These are phyloP conservation scores for Epizoanthus ramosus DNA, from an alignment of 92 coral and sea anemone species.

Conservation along the genomic window DNA sequence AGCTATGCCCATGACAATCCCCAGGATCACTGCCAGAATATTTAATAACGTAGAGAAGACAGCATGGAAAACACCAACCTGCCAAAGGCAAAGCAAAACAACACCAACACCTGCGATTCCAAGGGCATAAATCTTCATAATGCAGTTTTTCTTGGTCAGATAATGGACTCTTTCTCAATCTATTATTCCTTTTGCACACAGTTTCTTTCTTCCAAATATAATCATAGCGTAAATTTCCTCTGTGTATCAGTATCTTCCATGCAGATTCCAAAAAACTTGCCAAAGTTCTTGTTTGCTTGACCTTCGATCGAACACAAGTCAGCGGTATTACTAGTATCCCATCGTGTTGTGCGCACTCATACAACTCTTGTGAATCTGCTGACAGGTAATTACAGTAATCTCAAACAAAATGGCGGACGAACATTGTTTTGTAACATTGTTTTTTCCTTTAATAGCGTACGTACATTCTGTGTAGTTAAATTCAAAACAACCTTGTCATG, in stretches of 20 bases:
- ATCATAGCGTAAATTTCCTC: background rate
- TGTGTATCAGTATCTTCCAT: background rate
- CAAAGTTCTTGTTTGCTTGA: background rate
- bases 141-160: background rate
- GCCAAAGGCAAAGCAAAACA: constrained; percentile 84
- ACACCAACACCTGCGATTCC: constrained; percentile 40
- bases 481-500: background rate
- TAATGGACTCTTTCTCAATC: background rate
- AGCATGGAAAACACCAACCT: constrained; percentile 79
- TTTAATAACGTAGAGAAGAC: constrained; percentile 62
- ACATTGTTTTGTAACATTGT: background rate
- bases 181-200: background rate
- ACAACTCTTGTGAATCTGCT: background rate
- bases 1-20: constrained; percentile 79
- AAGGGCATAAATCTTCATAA: constrained; percentile 64
- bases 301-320: background rate
- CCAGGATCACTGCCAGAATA: constrained; percentile 69
- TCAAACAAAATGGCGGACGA: constrained; percentile 31
- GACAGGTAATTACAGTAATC: background rate
- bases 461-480: background rate
- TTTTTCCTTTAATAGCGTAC: background rate
- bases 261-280: background rate
- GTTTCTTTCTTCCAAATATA: background rate
- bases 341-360: constrained; percentile 6
- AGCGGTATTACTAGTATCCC: constrained; percentile 2